Conservation (phyloP, 2,113 vertebrate genomes). For the Aphyosemion australe region DNA sequence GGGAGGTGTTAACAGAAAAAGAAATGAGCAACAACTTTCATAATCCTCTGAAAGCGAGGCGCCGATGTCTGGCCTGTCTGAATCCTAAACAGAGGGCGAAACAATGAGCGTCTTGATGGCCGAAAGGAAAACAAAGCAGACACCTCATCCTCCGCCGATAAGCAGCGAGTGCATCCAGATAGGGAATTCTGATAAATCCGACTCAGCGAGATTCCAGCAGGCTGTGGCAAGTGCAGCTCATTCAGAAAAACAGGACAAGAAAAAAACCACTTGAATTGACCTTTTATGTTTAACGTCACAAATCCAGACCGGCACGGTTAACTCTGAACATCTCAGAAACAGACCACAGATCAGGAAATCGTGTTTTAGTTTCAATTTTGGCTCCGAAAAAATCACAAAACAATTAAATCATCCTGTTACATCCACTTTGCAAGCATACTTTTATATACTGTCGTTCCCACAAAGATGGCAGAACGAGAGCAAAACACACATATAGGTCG, state of each 20-base stretch:
- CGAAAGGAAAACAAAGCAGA: neutral
- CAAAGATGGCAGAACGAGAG: too few species aligned
- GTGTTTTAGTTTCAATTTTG: neutral
- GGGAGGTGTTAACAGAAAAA: slow-evolving; percentile 15
- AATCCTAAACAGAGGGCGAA: slow-evolving; percentile 19
- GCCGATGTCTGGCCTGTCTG: slow-evolving; percentile 2
- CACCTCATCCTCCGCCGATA: slow-evolving; percentile 30
- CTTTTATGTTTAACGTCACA: slow-evolving; percentile 56
- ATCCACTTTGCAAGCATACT: too few species aligned
- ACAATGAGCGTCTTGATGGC: slow-evolving; percentile 20
- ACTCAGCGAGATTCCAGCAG: slow-evolving; percentile 47
- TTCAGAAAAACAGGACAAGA: slow-evolving; percentile 47
- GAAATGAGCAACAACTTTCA: slow-evolving; percentile 27
- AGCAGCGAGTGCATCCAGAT: slow-evolving; percentile 49
- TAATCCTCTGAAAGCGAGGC: slow-evolving; percentile 3
- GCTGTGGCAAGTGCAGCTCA: slow-evolving; percentile 61
- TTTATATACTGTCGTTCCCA: too few species aligned
- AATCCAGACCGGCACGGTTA: slow-evolving; percentile 49
- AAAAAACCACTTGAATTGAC: slow-evolving; percentile 52
- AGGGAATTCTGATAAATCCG: slow-evolving; percentile 56
- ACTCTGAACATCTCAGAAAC: slow-evolving; percentile 17
- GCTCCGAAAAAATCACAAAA: too few species aligned
- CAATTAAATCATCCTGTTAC: too few species aligned
- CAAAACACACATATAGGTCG: too few species aligned
- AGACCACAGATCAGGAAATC: neutral